Base-by-base conservation (phyloP, 2,888 invertebrate genomes). In the Xestia xanthographa region DNA sequence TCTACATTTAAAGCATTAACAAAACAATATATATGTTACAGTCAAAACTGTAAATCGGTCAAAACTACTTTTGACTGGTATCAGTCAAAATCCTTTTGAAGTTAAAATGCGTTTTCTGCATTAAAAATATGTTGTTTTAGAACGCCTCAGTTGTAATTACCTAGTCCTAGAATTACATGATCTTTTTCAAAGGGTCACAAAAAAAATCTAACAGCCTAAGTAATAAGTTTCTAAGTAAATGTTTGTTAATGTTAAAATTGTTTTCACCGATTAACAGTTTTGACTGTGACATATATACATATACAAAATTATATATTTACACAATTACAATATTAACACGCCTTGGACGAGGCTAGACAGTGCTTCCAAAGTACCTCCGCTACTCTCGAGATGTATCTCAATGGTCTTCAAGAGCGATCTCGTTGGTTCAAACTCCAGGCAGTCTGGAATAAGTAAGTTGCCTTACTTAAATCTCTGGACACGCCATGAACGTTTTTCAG, bases 291-390 rank as follows among this genome's bases (percentile, higher is more conserved):
- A 41, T 41, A 41, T 38, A 8, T 48, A 77, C 9, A 17, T 38
- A n/a, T 22, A 45, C 17, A 43, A 38, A 22, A 12, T 22, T 0
- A 72, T 34, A 71, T 56, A 77, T 79, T 79, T 77, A 77, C 45
- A 65, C 1, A 14, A 63, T 29, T 20, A n/a, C 14, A 20, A n/a
- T 77, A 11, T 11, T 56, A n/a, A 38, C 3, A 50, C 9, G 38
- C 38, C 45, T 45, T 20, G 20, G 4, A 20, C 17, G 20, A 58
- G 29, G 29, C 9, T 29, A 14, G 17, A 22, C 17, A 26, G 48
- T 60, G 45, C n/a, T 80, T 72, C 45, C 22, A 53, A 53, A 41
- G n/a, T 45, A 53, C 50, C n/a, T 50, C 43, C n/a, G 22, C 20
- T 58, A 60, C 12, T 41, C 11, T 22, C 50, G 5, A 78, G n/a